These are phyloP conservation scores for Polypterus senegalus DNA, from an alignment of 2,113 vertebrate species.

Conservation along the genomic window DNA sequence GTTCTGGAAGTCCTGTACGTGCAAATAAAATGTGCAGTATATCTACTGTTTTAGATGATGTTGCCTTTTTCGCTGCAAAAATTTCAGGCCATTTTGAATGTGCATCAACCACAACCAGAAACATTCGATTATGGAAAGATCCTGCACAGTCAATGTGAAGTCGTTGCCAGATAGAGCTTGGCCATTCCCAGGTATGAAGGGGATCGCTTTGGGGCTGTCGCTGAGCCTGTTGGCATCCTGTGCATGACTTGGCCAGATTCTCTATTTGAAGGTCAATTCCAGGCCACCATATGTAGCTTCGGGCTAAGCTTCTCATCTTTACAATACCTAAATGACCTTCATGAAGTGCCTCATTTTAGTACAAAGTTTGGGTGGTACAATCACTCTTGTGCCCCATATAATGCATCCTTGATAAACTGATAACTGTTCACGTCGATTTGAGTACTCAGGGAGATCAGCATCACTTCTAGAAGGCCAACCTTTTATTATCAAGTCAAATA, in stretches of 20 bases:
- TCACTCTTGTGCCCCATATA: slow-evolving; percentile 10
- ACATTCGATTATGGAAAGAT: slow-evolving; percentile 13
- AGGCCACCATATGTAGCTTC: slow-evolving; percentile 7
- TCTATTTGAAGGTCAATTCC: slow-evolving; percentile 9
- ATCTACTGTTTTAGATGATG: slow-evolving; percentile 2
- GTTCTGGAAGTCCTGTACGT: slow-evolving; percentile 3
- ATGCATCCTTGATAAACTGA: slow-evolving; percentile 15
- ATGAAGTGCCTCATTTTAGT: slow-evolving; percentile 7
- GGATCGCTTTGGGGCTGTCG: slow-evolving; percentile 2
- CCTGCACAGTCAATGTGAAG: slow-evolving; percentile 7
- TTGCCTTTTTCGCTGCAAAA: slow-evolving; percentile 4
- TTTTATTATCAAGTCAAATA: no score
- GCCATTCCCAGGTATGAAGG: slow-evolving; percentile 11
- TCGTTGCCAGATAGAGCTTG: slow-evolving; percentile 1
- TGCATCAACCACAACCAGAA: slow-evolving; percentile 9
- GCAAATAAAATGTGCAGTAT: neutral
- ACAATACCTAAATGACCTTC: slow-evolving; percentile 14
- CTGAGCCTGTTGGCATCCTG: slow-evolving; percentile 14
- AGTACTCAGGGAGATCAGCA: neutral
- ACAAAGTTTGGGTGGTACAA: slow-evolving; percentile 7
- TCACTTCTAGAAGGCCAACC: no score
- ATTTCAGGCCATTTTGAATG: slow-evolving; percentile 18
- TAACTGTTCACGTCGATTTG: slow-evolving; percentile 9
- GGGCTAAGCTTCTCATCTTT: slow-evolving; percentile 12
- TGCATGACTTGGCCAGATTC: slow-evolving; percentile 11